Evolutionary conservation across 1,140 invertebrate species (phyloP).

Genomic region (Bicyclus anynana): DNA sequence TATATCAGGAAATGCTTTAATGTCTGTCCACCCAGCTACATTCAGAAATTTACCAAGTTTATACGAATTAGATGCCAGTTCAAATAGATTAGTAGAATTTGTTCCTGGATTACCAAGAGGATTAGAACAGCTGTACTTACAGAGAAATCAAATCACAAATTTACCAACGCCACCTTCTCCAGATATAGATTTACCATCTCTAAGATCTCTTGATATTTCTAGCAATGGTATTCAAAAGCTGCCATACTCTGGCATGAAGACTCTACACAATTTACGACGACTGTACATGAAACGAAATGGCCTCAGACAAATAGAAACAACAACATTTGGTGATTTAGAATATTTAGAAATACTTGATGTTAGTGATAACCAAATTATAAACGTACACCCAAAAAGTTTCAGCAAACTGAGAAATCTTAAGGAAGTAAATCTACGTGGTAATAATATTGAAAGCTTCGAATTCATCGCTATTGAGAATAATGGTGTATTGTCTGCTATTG

Average conservation of each 20-base stretch:
- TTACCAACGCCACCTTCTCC: conserved; percentile 81
- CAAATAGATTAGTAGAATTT: conserved; percentile 84
- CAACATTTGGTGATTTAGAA: conserved; percentile 83
- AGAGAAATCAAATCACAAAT: conserved; percentile 84
- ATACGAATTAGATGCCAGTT: conserved; percentile 87
- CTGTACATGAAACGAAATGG: conserved; percentile 88
- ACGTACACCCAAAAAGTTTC: conserved; percentile 83
- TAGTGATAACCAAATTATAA: conserved; percentile 84
- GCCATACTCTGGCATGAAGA: conserved; percentile 80
- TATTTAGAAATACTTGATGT: conserved; percentile 87
- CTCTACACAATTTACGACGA: conserved; percentile 83
- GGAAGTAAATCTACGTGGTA: conserved; percentile 86
- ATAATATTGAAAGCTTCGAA: conserved; percentile 84
- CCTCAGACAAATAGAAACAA: conserved; percentile 83
- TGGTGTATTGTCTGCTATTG: conserved; percentile 80
- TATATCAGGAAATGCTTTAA: conserved; percentile 85
- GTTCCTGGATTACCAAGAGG: conserved; percentile 85
- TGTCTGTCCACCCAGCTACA: conserved; percentile 83
- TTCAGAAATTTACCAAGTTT: conserved; percentile 85
- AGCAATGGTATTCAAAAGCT: conserved; percentile 87
- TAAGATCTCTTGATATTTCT: conserved; percentile 86
- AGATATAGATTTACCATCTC: conserved; percentile 82
- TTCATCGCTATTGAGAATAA: conserved; percentile 83
- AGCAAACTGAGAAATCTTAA: conserved; percentile 80
- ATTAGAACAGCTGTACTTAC: conserved; percentile 86